These are phyloP conservation scores for Aphidoletes aphidimyza DNA, from an alignment of 2,888 invertebrate species.

Conservation along the genomic window DNA sequence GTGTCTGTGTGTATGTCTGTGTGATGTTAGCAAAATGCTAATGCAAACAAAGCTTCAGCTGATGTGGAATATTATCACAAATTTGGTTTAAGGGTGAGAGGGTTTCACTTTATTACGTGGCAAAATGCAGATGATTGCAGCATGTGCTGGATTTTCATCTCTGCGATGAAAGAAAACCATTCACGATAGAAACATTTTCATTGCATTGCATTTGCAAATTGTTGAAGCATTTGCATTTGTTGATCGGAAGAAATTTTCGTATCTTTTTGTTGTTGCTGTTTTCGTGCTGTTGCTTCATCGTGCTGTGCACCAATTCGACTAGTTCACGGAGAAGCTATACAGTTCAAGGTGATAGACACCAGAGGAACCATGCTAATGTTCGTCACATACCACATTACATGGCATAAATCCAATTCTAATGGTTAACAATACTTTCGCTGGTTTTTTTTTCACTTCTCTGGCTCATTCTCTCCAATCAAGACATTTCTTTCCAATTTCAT, in stretches of 20 bases:
- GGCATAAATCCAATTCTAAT: constrained; percentile 19
- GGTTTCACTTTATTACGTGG: background rate
- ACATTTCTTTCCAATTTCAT: background rate
- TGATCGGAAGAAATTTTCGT: background rate
- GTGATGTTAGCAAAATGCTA: background rate
- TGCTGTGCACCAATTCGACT: no score
- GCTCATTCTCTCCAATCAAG: background rate
- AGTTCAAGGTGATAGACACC: constrained; percentile 17
- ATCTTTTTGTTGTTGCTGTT: background rate
- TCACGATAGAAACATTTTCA: background rate
- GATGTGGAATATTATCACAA: constrained; percentile 8
- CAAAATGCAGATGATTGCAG: no score
- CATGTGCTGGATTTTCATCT: background rate
- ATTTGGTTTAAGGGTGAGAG: no score
- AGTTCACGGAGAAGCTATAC: no score
- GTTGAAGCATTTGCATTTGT: constrained; percentile 18
- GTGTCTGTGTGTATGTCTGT: background rate
- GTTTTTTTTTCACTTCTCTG: background rate
- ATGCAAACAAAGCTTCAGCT: constrained; percentile 35
- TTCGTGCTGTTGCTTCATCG: background rate
- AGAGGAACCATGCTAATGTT: background rate
- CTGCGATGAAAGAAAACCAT: background rate
- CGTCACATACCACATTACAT: background rate
- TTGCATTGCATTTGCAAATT: constrained; percentile 25
- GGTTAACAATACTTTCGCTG: background rate